Conservation (phyloP, 2,888 invertebrate genomes). For the Xestia ashworthii region DNA sequence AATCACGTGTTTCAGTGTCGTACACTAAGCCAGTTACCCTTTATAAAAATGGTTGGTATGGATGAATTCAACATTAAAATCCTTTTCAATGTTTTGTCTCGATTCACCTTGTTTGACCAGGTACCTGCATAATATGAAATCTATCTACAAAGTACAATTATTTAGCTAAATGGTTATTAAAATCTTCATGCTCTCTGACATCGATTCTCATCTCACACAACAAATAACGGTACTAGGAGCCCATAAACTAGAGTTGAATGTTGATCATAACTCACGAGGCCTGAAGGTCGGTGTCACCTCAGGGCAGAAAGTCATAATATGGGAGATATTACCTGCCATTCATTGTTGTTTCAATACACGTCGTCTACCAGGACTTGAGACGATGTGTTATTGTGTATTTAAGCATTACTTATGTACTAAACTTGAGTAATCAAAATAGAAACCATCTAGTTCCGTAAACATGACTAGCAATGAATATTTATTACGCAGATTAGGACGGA, state of each 20-base stretch:
- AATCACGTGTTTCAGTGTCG: no score
- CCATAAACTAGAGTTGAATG: slow-evolving; percentile 51
- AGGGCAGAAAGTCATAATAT: slow-evolving; percentile 59
- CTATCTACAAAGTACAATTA: not conserved
- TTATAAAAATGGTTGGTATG: no score
- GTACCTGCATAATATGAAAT: not conserved
- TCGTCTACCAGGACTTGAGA: slow-evolving; percentile 11
- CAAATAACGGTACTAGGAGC: slow-evolving; percentile 51
- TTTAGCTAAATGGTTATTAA: slow-evolving; percentile 28
- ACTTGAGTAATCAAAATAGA: slow-evolving; percentile 9
- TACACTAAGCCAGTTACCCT: no score
- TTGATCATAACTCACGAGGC: slow-evolving; percentile 60
- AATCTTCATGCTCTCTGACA: slow-evolving; percentile 28
- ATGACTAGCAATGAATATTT: not conserved
- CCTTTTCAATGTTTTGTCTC: not conserved
- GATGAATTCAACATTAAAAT: not conserved
- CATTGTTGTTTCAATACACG: slow-evolving; percentile 55
- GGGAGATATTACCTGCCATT: slow-evolving; percentile 64
- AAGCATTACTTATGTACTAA: not conserved
- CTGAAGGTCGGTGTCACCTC: slow-evolving; percentile 53
- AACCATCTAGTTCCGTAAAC: not conserved
- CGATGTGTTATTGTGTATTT: slow-evolving; percentile 16
- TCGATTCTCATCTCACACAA: slow-evolving; percentile 31
- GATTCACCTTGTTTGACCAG: not conserved
- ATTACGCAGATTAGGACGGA: not conserved